These are phyloP conservation scores for Apocrypta bakeri DNA, from an alignment of 1,140 invertebrate species.

Conservation along the genomic window DNA sequence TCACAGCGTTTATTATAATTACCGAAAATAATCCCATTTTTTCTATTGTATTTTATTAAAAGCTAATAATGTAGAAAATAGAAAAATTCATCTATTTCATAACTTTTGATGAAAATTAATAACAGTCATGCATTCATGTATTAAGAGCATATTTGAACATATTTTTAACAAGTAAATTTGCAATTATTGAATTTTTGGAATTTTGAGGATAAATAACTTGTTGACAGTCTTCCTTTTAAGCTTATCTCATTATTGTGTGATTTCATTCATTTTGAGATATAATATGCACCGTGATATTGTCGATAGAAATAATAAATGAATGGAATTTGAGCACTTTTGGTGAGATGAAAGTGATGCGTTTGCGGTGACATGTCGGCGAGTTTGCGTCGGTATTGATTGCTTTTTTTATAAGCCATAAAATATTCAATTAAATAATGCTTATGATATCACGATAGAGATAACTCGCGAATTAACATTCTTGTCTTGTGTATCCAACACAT, in stretches of 20 bases:
- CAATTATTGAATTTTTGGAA: no score
- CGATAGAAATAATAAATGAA: background rate
- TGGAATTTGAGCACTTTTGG: background rate
- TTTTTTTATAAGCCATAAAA: constrained; percentile 5
- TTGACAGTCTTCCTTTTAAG: background rate
- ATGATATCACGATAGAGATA: background rate
- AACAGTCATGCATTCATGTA: no score
- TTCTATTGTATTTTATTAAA: no score
- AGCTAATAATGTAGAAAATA: no score
- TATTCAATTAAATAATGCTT: background rate
- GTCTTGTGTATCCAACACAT: background rate
- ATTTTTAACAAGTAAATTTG: no score
- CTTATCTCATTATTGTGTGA: background rate
- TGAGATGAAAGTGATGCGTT: background rate
- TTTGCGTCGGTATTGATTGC: background rate
- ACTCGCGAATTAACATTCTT: background rate
- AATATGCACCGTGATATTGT: no score
- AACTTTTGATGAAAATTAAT: no score
- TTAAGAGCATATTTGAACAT: no score
- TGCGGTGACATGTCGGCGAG: background rate
- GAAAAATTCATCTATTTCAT: no score
- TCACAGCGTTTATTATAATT: no score
- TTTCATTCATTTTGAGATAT: no score
- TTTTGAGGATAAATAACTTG: background rate
- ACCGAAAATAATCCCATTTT: no score